Conservation (phyloP, 2,113 vertebrate genomes). For the Pipa parva region DNA sequence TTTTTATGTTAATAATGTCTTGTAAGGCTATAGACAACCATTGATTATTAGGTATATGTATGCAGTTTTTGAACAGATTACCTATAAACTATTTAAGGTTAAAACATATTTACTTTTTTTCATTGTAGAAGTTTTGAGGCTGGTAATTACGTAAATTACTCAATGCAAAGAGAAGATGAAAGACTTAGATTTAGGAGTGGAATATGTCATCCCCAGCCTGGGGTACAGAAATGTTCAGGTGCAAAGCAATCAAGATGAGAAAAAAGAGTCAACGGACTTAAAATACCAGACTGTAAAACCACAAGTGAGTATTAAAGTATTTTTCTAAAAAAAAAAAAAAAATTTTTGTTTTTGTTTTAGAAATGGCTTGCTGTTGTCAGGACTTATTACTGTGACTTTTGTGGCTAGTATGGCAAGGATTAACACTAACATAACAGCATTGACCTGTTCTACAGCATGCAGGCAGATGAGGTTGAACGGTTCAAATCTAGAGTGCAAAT, state of each 20-base stretch:
- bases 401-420: too few relatives aligned
- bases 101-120: conserved; percentile 38
- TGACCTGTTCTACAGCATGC: too few relatives aligned
- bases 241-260: conserved; percentile 56
- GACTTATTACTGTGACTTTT: background rate
- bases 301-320: conserved; percentile 29
- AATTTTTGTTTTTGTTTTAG: background rate
- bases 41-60: background rate
- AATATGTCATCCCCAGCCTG: conserved; percentile 74
- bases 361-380: too few relatives aligned
- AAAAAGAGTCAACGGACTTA: conserved; percentile 58
- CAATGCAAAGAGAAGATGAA: conserved; percentile 73
- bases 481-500: too few relatives aligned
- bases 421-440: too few relatives aligned
- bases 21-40: too few relatives aligned
- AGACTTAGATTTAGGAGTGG: conserved; percentile 83
- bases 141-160: conserved; percentile 56
- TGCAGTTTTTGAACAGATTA: background rate
- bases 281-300: conserved; percentile 58
- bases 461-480: too few relatives aligned
- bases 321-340: too few relatives aligned
- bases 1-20: too few relatives aligned
- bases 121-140: conserved; percentile 47
- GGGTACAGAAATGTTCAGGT: conserved; percentile 69
- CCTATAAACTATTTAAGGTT: background rate